Conservation (phyloP, 2,888 invertebrate species). For the Eucriotettix oculatus region DNA sequence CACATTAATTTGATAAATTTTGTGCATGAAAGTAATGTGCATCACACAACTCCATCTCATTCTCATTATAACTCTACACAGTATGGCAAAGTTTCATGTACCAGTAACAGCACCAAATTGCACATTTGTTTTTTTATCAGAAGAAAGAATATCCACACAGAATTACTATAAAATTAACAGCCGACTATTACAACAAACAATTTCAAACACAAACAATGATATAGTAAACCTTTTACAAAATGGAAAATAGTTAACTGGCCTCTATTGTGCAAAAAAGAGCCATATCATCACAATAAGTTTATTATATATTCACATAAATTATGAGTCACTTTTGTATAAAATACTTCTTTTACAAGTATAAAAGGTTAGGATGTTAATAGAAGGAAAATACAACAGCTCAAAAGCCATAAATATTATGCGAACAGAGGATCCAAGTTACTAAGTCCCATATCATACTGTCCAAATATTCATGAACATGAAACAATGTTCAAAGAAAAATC, state of each 20-base stretch:
- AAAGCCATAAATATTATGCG: no score
- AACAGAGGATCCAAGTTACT: not conserved
- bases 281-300: no score
- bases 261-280: not conserved
- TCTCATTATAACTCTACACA: not conserved
- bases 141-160: no score
- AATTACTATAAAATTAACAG: not conserved
- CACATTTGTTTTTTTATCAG: conserved; percentile 3
- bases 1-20: not conserved
- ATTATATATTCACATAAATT: no score
- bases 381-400: no score
- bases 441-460: not conserved
- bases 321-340: no score
- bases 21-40: not conserved
- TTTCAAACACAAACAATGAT: not conserved
- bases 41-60: not conserved
- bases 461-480: not conserved
- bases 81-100: not conserved
- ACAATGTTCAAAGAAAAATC: not conserved
- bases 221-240: not conserved
- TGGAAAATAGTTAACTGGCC: not conserved
- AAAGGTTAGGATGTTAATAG: no score
- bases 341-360: no score
- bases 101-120: not conserved
- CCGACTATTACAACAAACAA: not conserved